Evolutionary conservation across 2,113 vertebrate species (phyloP).

Genomic region (Syngnathus scovelli): DNA sequence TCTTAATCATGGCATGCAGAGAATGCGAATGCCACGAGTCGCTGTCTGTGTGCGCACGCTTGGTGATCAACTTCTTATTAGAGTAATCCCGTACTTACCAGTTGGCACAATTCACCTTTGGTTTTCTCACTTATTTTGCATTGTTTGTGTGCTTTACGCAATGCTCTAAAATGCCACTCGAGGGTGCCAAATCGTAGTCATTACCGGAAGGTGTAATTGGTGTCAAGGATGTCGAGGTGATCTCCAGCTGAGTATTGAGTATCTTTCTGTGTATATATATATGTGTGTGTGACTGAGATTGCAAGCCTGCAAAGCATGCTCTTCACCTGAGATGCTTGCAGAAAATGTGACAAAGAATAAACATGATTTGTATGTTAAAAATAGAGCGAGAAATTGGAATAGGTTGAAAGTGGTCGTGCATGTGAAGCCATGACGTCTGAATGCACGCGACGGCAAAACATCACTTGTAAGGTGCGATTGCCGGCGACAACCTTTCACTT

Average conservation of each 20-base stretch:
- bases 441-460: neutral
- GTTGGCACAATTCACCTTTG: neutral
- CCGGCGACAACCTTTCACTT: neutral
- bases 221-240: no score
- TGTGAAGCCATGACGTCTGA: neutral
- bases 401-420: neutral
- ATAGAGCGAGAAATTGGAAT: neutral
- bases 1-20: slow-evolving; percentile 83
- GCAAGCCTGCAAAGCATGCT: neutral
- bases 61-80: neutral
- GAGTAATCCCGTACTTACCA: neutral
- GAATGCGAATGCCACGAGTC: slow-evolving; percentile 38
- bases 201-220: no score
- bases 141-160: no score
- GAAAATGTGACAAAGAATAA: slow-evolving; percentile 1
- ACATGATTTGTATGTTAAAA: neutral
- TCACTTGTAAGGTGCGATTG: neutral
- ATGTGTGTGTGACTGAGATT: neutral
- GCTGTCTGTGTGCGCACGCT: neutral
- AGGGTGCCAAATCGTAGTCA: no score
- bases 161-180: no score
- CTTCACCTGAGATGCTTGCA: neutral
- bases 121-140: no score
- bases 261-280: no score
- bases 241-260: no score